phyloP scores from a whole-genome alignment of 2,888 invertebrate genomes.

The Mimas tiliae region DNA sequence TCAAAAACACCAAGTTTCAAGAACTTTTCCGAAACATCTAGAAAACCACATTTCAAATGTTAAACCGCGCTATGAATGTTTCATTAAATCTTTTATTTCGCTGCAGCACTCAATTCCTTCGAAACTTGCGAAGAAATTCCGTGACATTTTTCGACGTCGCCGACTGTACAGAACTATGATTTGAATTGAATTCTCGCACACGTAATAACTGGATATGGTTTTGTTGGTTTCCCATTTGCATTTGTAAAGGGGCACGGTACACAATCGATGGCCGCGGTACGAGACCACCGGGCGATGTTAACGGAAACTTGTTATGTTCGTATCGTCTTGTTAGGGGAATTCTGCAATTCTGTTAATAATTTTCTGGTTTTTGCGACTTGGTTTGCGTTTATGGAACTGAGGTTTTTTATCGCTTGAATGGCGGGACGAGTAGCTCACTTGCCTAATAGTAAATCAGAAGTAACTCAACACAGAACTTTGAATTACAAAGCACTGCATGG shows the following conservation, averaged over 20 bases:
- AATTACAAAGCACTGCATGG: no score
- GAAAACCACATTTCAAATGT: conserved; percentile 12
- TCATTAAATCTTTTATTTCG: conserved; percentile 21
- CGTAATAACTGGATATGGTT: conserved; percentile 39
- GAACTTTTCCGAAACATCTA: conserved; percentile 15
- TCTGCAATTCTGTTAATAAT: no score
- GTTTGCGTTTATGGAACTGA: no score
- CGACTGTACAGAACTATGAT: conserved; percentile 23
- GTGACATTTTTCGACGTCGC: conserved; percentile 14
- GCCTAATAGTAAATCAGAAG: no score
- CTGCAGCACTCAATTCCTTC: conserved; percentile 5
- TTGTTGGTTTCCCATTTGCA: conserved; percentile 40
- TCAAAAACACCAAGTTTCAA: background rate
- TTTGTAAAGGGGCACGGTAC: conserved; percentile 17
- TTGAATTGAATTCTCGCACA: conserved; percentile 39
- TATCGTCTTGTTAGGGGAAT: background rate
- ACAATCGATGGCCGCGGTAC: background rate
- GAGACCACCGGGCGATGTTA: background rate
- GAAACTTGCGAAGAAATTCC: conserved; percentile 5
- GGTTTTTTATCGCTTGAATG: no score
- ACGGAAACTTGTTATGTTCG: background rate
- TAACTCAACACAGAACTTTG: no score
- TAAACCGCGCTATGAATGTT: conserved; percentile 17
- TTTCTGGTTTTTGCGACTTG: no score
- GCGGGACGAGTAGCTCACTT: no score